These are phyloP conservation scores for Dilophus febrilis DNA, from an alignment of 2,888 invertebrate species.

Conservation along the genomic window DNA sequence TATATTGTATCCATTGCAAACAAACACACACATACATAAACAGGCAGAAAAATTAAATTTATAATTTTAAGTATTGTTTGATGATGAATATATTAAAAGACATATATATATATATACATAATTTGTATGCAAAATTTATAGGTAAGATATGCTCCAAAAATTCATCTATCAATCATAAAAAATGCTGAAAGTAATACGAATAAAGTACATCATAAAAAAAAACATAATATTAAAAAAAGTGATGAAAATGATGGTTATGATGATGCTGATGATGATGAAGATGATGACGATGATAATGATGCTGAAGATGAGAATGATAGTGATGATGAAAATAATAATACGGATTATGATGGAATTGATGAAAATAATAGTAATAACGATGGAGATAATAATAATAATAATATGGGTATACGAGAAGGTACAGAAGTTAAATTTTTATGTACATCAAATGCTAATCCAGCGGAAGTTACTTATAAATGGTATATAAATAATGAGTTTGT, in stretches of 20 bases:
- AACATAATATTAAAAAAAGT: too few relatives aligned
- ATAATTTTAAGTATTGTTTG: too few relatives aligned
- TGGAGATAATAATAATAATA: neutral
- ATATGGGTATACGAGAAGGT: conserved; percentile 48
- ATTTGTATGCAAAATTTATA: conserved; percentile 17
- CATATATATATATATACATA: conserved; percentile 16
- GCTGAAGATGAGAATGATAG: too few relatives aligned
- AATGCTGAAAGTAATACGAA: conserved; percentile 18
- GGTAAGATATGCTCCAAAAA: conserved; percentile 86
- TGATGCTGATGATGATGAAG: conserved; percentile 15
- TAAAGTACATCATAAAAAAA: conserved; percentile 14
- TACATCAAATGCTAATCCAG: conserved; percentile 77
- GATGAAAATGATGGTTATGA: too few relatives aligned
- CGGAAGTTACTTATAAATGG: conserved; percentile 72
- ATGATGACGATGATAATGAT: conserved; percentile 27
- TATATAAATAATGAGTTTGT: conserved; percentile 69
- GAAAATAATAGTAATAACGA: too few relatives aligned
- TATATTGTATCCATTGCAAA: too few relatives aligned
- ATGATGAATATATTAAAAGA: neutral
- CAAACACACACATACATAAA: too few relatives aligned
- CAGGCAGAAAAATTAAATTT: too few relatives aligned
- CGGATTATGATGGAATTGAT: too few relatives aligned
- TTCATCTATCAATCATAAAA: conserved; percentile 50
- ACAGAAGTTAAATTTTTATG: conserved; percentile 67
- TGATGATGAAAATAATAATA: neutral